Conservation (phyloP, 2,113 vertebrate genomes). For the Thermophis baileyi region DNA sequence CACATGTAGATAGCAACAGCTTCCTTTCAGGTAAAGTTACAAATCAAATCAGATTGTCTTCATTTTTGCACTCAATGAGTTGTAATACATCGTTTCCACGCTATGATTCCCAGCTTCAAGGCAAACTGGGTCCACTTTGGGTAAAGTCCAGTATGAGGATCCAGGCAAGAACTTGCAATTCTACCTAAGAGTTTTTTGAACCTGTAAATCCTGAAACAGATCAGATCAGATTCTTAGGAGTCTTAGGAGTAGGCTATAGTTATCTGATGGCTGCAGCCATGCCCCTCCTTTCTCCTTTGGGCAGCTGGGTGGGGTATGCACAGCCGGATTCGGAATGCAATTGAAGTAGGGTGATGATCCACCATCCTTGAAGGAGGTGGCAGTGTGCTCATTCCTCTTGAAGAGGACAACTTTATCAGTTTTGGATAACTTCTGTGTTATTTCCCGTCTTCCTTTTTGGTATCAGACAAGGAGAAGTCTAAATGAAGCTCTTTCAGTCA, state of each 20-base stretch:
- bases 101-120: not conserved
- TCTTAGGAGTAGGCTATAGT: not conserved
- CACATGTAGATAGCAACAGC: too few species aligned
- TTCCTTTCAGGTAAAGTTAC: too few species aligned
- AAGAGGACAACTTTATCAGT: not conserved
- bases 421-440: not conserved
- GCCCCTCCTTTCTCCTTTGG: not conserved
- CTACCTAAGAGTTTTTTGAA: not conserved
- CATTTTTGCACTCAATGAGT: too few species aligned
- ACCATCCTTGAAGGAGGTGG: not conserved
- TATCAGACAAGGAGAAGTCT: not conserved
- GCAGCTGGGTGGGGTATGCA: not conserved
- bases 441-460: not conserved
- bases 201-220: not conserved
- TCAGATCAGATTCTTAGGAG: not conserved
- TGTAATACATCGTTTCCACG: too few species aligned
- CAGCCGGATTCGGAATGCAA: not conserved
- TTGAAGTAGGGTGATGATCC: not conserved
- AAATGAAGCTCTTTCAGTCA: not conserved
- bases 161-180: not conserved
- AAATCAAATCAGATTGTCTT: too few species aligned
- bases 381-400: not conserved
- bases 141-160: not conserved
- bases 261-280: not conserved
- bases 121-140: not conserved